Percentiles rank a stretch among this genome's conserved stretches.
Evolutionary conservation across 2,888 invertebrate genomes (phyloP).

Genomic region (Podabrus alpinus): DNA sequence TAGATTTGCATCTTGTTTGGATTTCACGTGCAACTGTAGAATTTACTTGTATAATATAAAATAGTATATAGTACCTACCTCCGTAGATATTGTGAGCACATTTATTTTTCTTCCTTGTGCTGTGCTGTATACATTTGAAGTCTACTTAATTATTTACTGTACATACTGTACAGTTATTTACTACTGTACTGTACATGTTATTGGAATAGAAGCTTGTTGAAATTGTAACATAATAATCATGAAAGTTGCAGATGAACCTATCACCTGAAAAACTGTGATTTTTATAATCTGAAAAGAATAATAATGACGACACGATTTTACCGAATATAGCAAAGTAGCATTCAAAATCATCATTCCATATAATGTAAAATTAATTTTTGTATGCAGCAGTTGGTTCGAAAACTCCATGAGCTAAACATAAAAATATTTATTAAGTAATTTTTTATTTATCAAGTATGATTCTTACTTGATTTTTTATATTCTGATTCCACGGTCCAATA

Average conservation of each 20-base stretch:
- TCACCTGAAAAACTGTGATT: background rate
- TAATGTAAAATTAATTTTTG: background rate
- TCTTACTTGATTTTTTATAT: background rate
- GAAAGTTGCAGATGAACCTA: background rate
- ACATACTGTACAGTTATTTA: too few relatives aligned
- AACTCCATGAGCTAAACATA: background rate
- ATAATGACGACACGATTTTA: background rate
- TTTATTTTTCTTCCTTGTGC: too few relatives aligned
- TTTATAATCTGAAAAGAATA: background rate
- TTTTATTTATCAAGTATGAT: background rate
- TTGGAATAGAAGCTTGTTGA: constrained; percentile 45
- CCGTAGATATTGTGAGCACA: too few relatives aligned
- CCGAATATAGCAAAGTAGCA: background rate
- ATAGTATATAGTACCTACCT: too few relatives aligned
- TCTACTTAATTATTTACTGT: too few relatives aligned
- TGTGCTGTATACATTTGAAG: too few relatives aligned
- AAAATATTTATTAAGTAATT: background rate
- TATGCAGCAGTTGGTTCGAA: background rate
- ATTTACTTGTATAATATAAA: too few relatives aligned
- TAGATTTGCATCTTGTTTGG: too few relatives aligned
- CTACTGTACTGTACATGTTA: constrained; percentile 23
- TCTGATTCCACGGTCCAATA: background rate
- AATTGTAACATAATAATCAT: constrained; percentile 11
- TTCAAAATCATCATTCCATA: background rate
- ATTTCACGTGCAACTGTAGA: too few relatives aligned